A percentile compares a stretch with the other conserved stretches of the same genome.
phyloP scores from a whole-genome alignment of 1,140 invertebrate species.

The Pectinophora gossypiella region DNA sequence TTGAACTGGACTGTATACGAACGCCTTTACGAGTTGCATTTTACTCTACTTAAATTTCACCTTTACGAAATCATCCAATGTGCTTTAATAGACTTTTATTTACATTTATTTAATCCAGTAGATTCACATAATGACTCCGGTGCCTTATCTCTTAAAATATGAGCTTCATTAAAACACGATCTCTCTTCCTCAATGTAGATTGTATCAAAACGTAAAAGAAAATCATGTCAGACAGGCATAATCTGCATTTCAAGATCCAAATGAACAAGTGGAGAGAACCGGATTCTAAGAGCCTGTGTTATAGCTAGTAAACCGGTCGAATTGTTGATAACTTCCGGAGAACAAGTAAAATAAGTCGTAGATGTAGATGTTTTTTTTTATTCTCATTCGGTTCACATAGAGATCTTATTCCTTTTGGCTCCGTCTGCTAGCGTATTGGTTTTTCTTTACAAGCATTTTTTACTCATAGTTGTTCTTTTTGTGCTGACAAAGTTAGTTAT shows the following conservation, averaged over 20 bases:
- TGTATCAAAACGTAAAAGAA: not conserved
- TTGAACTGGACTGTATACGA: too few relatives aligned
- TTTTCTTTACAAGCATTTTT: slow-evolving; percentile 42
- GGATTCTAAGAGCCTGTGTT: slow-evolving; percentile 10
- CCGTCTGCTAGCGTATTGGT: slow-evolving; percentile 35
- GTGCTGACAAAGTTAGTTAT: not conserved
- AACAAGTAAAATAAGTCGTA: slow-evolving; percentile 42
- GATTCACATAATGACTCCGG: too few relatives aligned
- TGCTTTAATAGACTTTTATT: too few relatives aligned
- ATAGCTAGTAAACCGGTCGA: slow-evolving; percentile 44
- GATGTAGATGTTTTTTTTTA: slow-evolving; percentile 37
- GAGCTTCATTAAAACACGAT: not conserved
- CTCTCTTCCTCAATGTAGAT: not conserved
- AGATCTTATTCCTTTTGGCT: slow-evolving; percentile 45
- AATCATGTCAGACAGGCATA: slow-evolving; percentile 10
- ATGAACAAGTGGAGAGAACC: slow-evolving; percentile 20
- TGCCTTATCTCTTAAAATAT: not conserved
- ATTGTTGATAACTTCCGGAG: slow-evolving; percentile 57
- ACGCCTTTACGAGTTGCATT: too few relatives aligned
- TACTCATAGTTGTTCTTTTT: slow-evolving; percentile 7
- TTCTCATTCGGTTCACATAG: slow-evolving; percentile 46
- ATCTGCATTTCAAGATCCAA: slow-evolving; percentile 24
- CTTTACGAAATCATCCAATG: too few relatives aligned
- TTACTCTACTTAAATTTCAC: too few relatives aligned
- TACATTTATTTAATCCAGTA: too few relatives aligned